Percentiles rank a stretch among this genome's conserved stretches.
These are phyloP conservation scores for Edolisoma coerulescens DNA, from an alignment of 2,113 vertebrate genomes.

Conservation along the genomic window DNA sequence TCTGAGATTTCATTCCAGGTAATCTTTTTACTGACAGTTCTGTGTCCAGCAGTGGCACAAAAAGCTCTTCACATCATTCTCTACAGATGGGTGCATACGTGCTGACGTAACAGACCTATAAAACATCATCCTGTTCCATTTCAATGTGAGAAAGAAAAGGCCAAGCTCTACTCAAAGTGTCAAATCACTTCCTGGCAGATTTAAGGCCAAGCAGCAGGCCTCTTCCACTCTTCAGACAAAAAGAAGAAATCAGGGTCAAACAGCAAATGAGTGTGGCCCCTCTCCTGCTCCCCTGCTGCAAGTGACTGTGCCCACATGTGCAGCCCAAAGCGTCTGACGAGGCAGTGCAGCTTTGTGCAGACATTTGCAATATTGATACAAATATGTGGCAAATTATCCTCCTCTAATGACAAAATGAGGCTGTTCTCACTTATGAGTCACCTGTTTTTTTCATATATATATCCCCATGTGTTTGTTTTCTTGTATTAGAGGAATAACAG, in stretches of 20 bases:
- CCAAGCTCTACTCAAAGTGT: not conserved
- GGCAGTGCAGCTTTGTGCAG: not conserved
- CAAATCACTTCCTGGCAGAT: not conserved
- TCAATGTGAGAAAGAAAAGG: not conserved
- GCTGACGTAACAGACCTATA: not conserved
- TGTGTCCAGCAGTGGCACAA: not conserved
- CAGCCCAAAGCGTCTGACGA: not conserved
- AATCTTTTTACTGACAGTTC: not conserved
- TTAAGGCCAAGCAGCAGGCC: not conserved
- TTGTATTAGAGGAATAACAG: not conserved
- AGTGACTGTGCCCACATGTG: fast-evolving
- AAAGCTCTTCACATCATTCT: not conserved
- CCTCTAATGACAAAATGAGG: conserved; percentile 58
- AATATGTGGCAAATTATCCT: conserved; percentile 21
- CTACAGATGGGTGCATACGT: not conserved
- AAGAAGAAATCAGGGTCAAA: not conserved
- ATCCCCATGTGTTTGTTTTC: conserved; percentile 16
- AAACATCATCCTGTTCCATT: not conserved
- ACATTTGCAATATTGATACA: conserved; percentile 9
- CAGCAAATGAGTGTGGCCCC: not conserved
- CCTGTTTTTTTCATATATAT: conserved; percentile 12
- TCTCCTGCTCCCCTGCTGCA: not conserved
- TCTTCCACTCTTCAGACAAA: not conserved
- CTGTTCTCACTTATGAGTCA: conserved; percentile 55
- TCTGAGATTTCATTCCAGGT: not conserved